phyloP scores from a whole-genome alignment of 2,888 invertebrate genomes.

The Erpobdella octoculata region DNA sequence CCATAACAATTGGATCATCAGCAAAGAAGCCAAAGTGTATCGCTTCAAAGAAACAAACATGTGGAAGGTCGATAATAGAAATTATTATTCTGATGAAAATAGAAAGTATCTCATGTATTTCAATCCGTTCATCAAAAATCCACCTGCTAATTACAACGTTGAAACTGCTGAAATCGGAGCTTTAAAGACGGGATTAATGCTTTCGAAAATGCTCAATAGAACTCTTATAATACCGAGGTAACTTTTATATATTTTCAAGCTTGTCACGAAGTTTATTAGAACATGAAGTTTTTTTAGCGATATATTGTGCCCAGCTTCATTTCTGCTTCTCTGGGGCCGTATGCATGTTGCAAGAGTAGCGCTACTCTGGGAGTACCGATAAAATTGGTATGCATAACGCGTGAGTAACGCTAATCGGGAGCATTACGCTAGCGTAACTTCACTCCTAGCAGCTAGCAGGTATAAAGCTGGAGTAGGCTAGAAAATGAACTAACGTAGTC shows the following conservation, averaged over 20 bases:
- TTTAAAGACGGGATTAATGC: constrained; percentile 24
- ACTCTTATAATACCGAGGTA: constrained; percentile 35
- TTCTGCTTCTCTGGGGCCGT: too few species aligned
- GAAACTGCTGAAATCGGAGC: constrained; percentile 13
- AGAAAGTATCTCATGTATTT: constrained; percentile 31
- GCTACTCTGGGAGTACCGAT: too few species aligned
- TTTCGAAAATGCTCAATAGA: constrained; percentile 29
- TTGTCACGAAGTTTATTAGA: too few species aligned
- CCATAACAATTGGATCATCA: constrained; percentile 36
- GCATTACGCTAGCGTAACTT: too few species aligned
- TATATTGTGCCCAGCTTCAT: too few species aligned
- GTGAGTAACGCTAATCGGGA: too few species aligned
- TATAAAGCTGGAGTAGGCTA: too few species aligned
- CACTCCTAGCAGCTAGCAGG: too few species aligned
- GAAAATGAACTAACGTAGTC: too few species aligned
- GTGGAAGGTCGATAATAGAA: constrained; percentile 32
- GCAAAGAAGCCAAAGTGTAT: constrained; percentile 33
- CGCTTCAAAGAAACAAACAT: constrained; percentile 32
- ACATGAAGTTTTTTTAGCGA: neutral
- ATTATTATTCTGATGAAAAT: constrained; percentile 29
- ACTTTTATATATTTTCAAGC: neutral
- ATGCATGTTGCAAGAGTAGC: too few species aligned
- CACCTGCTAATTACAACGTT: neutral
- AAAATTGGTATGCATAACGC: too few species aligned
- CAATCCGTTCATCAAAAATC: constrained; percentile 27